A percentile compares a stretch with the other conserved stretches of the same genome.
Conservation (phyloP, 2,113 vertebrate species). For the Lophius piscatorius region DNA sequence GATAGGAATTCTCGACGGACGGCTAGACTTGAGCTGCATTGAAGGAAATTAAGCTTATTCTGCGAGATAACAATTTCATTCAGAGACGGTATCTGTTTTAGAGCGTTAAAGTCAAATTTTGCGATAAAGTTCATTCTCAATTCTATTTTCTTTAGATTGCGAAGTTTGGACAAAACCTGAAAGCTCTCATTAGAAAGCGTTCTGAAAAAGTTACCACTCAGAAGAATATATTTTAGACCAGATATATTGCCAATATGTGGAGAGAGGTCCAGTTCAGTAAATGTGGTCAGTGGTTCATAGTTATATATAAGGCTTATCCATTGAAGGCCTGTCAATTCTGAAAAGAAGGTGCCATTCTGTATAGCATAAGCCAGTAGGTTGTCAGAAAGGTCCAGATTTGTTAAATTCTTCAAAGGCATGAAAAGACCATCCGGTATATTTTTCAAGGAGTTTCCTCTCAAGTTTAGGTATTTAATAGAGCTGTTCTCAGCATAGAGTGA, state of each 20-base stretch:
- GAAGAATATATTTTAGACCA: conserved; percentile 60
- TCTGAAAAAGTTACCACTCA: conserved; percentile 82
- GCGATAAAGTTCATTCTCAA: conserved; percentile 82
- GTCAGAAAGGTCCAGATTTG: conserved; percentile 78
- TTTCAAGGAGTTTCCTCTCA: conserved; percentile 81
- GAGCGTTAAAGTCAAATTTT: conserved; percentile 49
- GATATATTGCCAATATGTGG: conserved; percentile 66
- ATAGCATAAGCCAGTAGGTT: conserved; percentile 77
- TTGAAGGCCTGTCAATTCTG: conserved; percentile 67
- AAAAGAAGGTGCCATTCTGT: conserved; percentile 77
- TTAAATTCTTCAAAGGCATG: conserved; percentile 59
- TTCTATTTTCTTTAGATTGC: conserved; percentile 66
- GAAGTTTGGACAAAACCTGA: conserved; percentile 63
- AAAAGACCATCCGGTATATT: conserved; percentile 75
- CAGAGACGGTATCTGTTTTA: conserved; percentile 65
- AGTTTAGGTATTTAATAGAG: conserved; percentile 67
- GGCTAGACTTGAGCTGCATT: conserved; percentile 13
- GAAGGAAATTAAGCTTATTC: conserved; percentile 77
- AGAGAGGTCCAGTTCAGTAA: conserved; percentile 69
- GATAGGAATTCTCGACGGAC: background rate
- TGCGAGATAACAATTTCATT: conserved; percentile 73
- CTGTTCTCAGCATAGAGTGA: conserved; percentile 67
- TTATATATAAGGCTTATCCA: conserved; percentile 81
- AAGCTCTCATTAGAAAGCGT: conserved; percentile 59
- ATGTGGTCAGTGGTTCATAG: conserved; percentile 73